These are phyloP conservation scores for Mechanitis messenoides DNA, from an alignment of 2,888 invertebrate genomes.

Conservation along the genomic window DNA sequence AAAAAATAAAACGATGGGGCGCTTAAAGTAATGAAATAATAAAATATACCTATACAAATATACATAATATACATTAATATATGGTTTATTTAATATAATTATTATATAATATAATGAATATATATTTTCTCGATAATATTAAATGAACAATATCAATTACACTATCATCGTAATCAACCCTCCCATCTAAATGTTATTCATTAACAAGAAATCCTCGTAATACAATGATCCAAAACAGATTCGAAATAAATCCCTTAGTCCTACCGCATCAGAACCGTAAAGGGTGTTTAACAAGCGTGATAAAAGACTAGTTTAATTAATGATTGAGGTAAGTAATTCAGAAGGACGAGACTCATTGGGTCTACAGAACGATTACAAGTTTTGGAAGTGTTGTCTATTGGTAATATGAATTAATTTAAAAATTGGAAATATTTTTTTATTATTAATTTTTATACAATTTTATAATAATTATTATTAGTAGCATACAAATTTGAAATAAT, in stretches of 20 bases:
- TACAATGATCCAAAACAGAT: slow-evolving; percentile 30
- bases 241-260: slow-evolving; percentile 27
- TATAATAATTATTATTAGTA: neutral
- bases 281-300: slow-evolving; percentile 29
- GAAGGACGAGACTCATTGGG: slow-evolving; percentile 17
- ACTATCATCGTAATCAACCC: slow-evolving; percentile 20
- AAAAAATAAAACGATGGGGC: too few species aligned
- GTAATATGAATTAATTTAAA: neutral
- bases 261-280: slow-evolving; percentile 23
- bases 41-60: too few species aligned
- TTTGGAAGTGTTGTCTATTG: neutral
- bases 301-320: slow-evolving; percentile 28
- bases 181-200: slow-evolving; percentile 29
- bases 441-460: neutral
- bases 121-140: slow-evolving; percentile 10
- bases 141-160: slow-evolving; percentile 27
- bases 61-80: too few species aligned
- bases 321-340: slow-evolving; percentile 25
- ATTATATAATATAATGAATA: too few species aligned
- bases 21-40: too few species aligned
- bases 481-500: too few species aligned
- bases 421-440: neutral
- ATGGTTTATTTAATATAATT: too few species aligned
- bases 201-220: slow-evolving; percentile 29
- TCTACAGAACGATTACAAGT: slow-evolving; percentile 13